Evolutionary conservation across 2,113 vertebrate species (phyloP), one percentile per base, ranked within the genome.

Genomic region (Perca schrenkii): DNA sequence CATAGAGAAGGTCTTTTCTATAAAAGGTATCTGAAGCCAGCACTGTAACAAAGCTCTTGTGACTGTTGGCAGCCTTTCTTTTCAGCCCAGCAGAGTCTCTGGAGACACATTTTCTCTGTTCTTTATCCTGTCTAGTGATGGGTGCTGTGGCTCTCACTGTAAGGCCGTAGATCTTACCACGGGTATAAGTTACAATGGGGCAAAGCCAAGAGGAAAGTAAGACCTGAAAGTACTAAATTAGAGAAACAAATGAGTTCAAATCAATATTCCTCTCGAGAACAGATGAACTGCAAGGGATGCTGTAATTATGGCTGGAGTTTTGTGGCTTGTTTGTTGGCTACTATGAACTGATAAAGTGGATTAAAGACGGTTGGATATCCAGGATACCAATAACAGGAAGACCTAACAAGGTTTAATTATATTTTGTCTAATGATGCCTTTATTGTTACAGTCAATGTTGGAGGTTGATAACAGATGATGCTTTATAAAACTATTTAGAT

Each of bases 181-280:
- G 93, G 93, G 94, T 94, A 93, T 95, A 94, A 89, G 84, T 95
- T 94, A 94, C 95, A 93, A 75, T 21, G 60, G 70, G 74, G 69
- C 80, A 77, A 77, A 88, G 86, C 90, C 84, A 76, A 85, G 82
- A 76, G 81, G 84, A 82, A 84, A 75, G 79, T 31, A 80, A 56
- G 22, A 80, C 61, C 78, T 75, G 58, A 84, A 74, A 72, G 79
- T 67, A 28, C 71, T 53, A 79, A 88, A 81, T 88, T 73, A 82
- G 77, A 83, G 80, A 80, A 78, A 85, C 62, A 66, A 86, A 85
- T 79, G 4, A 63, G 36, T 79, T 78, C 15, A 80, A 88, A 87
- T 91, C 14, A 22, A 7, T 7, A 52, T 36, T 78, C 22, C 22
- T 54, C 34, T 57, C 4, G 67, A 58, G 43, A 84, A 50, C 34